Base-by-base conservation (phyloP, 2,113 vertebrate genomes). In the Haemorhous mexicanus region DNA sequence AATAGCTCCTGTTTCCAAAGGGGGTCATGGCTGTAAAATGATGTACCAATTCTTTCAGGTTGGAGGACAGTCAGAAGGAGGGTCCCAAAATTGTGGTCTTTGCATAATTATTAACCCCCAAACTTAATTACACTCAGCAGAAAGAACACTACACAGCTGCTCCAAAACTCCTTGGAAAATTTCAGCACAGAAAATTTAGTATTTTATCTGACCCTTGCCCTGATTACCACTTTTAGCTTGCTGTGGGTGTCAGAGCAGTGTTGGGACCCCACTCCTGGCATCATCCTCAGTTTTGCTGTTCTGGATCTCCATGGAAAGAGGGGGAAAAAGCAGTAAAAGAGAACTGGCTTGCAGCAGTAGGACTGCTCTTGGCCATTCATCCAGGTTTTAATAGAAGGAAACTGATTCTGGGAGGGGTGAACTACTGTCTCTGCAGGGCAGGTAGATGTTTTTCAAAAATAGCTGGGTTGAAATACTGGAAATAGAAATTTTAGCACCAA, bases 231-330 rank as follows among this genome's bases (percentile, higher is more conserved):
- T 44, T 35, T 4, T 1, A 44, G 8, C 24, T 67, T 21, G 41
- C 24, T 2, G 0, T 9, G n/a, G 27, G 24, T 7, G 19, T 5
- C 3, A 9, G 5, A 39, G 28, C 24, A 17, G 0, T 2, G 2
- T 9, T 12, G 35, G 22, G 18, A 11, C 7, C 44, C 12, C 17
- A 1, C 37, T 12, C 47, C 4, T 32, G 10, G 32, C n/a, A 24
- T 21, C 10, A n/a, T 35, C 13, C 5, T 3, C 62, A 59, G 37
- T 26, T 27, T 1, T 1, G 32, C 11, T 59, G 15, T 7, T 46
- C 33, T 46, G 74, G 68, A 44, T 16, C 44, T 49, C 41, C 10
- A 11, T 3, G 39, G 52, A 58, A 74, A 63, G 43, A 18, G 19
- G 17, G 10, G 24, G 24, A 16, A 61, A 64, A 37, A 3, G 24